Conservation (phyloP, 2,888 invertebrate species). For the Melipona beecheii region DNA sequence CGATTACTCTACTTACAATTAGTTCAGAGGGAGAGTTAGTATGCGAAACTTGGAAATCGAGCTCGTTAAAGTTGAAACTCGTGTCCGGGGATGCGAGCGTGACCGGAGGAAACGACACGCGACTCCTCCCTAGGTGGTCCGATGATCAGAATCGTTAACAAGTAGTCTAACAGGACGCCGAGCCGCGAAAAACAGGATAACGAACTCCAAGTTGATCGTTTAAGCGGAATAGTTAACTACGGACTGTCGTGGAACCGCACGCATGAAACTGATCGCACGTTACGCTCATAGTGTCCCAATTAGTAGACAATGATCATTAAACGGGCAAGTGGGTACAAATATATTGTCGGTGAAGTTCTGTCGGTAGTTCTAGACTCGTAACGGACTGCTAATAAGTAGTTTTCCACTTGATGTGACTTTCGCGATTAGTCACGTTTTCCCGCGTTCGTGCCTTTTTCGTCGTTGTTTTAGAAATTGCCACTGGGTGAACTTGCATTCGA, state of each 20-base stretch:
- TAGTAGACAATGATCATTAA: slow-evolving; percentile 55
- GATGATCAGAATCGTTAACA: slow-evolving; percentile 76
- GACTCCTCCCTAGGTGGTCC: slow-evolving; percentile 78
- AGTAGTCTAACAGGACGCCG: slow-evolving; percentile 75
- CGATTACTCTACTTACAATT: slow-evolving; percentile 36
- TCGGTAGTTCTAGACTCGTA: neutral
- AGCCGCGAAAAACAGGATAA: slow-evolving; percentile 72
- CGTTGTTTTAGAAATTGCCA: neutral
- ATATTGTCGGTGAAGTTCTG: neutral
- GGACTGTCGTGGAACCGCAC: slow-evolving; percentile 52
- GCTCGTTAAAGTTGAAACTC: slow-evolving; percentile 78
- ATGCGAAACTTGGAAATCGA: slow-evolving; percentile 51
- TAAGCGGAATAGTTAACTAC: slow-evolving; percentile 68
- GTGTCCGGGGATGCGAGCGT: slow-evolving; percentile 39
- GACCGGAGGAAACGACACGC: slow-evolving; percentile 69
- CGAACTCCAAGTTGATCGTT: slow-evolving; percentile 61
- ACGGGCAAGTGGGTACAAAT: slow-evolving; percentile 22
- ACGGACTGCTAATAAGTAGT: neutral
- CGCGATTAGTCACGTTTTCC: neutral
- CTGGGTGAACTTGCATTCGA: neutral
- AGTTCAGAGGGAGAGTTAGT: neutral
- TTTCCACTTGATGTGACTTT: neutral
- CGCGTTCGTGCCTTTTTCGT: neutral
- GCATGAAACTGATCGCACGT: slow-evolving; percentile 57
- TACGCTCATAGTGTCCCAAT: slow-evolving; percentile 50